These are phyloP conservation scores for Porites lutea DNA, from an alignment of 64 coral and sea anemone species.

Conservation along the genomic window DNA sequence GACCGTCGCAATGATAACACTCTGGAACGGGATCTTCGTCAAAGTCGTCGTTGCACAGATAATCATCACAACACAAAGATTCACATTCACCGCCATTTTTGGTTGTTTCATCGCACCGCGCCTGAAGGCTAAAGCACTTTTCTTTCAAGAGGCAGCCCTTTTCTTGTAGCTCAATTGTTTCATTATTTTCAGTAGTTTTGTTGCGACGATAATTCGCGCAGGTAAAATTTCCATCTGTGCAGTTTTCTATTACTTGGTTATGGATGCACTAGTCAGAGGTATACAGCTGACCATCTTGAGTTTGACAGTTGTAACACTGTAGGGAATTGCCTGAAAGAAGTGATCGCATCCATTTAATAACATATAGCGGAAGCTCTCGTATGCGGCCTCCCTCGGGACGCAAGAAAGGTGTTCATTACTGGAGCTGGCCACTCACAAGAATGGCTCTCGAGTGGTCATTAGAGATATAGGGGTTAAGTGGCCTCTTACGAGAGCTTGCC, in stretches of 20 bases:
- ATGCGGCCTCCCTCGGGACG: too few species aligned
- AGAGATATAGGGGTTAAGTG: too few species aligned
- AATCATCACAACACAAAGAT: neutral
- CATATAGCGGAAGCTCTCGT: too few species aligned
- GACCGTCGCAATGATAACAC: slow-evolving; percentile 6
- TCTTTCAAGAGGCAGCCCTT: neutral
- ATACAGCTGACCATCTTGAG: too few species aligned
- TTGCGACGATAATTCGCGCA: neutral
- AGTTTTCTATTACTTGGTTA: neutral
- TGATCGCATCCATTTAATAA: too few species aligned
- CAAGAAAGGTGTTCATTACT: too few species aligned
- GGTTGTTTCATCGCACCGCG: neutral
- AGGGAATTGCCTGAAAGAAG: neutral
- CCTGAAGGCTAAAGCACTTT: neutral
- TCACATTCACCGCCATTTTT: neutral
- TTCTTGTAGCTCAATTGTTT: neutral
- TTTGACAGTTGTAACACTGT: slow-evolving; percentile 1
- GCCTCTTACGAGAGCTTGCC: too few species aligned
- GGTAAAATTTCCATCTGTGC: neutral
- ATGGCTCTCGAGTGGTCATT: too few species aligned
- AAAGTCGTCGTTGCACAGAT: neutral
- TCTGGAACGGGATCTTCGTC: neutral
- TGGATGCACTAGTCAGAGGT: neutral
- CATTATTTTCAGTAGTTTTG: neutral
- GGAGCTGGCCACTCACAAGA: too few species aligned